A percentile compares a stretch with the other conserved stretches of the same genome.
phyloP scores from a whole-genome alignment of 2,888 invertebrate species.

The Congeria kusceri region DNA sequence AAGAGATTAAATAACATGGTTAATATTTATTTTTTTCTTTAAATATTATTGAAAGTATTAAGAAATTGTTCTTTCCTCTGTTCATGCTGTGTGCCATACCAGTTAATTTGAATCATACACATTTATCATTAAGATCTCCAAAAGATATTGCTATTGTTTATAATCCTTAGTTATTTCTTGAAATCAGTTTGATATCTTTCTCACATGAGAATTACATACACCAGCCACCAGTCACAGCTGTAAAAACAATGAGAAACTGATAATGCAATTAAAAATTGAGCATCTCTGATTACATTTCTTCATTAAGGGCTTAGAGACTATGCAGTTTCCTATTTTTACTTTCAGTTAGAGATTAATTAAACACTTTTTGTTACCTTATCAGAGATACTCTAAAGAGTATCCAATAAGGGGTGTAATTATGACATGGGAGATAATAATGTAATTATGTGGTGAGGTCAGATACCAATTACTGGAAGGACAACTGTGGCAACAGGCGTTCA shows the following conservation, averaged over 20 bases:
- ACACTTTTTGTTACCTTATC: constrained; percentile 36
- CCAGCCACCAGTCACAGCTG: neutral
- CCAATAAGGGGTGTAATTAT: constrained; percentile 50
- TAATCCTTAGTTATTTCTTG: no score
- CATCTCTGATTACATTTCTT: constrained; percentile 22
- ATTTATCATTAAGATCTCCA: no score
- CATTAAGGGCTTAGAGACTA: constrained; percentile 28
- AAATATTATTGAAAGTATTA: no score
- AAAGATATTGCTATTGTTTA: no score
- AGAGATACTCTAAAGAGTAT: constrained; percentile 23
- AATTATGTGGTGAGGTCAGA: constrained; percentile 40
- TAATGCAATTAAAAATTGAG: constrained; percentile 22
- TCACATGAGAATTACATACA: no score
- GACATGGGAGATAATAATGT: constrained; percentile 45
- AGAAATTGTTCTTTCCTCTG: no score
- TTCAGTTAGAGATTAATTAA: constrained; percentile 36
- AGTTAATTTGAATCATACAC: no score
- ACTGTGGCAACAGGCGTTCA: constrained; percentile 41
- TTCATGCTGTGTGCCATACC: no score
- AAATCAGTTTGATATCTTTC: no score
- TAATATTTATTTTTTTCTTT: no score
- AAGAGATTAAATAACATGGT: no score
- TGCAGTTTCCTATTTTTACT: constrained; percentile 25
- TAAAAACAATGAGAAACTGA: constrained; percentile 12
- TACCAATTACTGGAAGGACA: constrained; percentile 47